Percentiles rank a stretch among this genome's conserved stretches.
These are phyloP conservation scores for Tragelaphus buxtoni DNA, from an alignment of 2,113 vertebrate genomes.

Conservation along the genomic window DNA sequence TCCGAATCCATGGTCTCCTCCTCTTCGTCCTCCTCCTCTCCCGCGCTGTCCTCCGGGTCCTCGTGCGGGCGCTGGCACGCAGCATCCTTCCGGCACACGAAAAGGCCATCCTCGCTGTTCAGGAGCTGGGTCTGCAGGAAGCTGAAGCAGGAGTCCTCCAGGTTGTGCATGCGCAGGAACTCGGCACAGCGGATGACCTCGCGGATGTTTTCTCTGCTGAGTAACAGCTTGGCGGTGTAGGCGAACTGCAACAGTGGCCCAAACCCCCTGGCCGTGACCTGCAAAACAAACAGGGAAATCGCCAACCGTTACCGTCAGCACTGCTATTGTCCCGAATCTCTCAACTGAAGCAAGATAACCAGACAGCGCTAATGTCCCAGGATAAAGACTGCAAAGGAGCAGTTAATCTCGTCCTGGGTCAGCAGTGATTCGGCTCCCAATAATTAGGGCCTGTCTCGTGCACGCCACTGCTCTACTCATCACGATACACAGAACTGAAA, in stretches of 20 bases:
- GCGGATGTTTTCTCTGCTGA: slow-evolving; percentile 99
- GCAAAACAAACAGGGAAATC: slow-evolving; percentile 84
- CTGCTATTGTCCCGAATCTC: slow-evolving; percentile 79
- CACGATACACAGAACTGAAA: slow-evolving; percentile 31
- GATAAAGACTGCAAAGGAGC: slow-evolving; percentile 81
- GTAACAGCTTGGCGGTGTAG: slow-evolving; percentile 99
- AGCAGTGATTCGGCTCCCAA: slow-evolving; percentile 69
- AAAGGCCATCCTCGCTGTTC: slow-evolving; percentile 91
- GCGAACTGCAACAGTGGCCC: slow-evolving; percentile 99
- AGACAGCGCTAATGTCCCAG: slow-evolving; percentile 80
- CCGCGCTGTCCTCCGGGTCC: slow-evolving; percentile 85
- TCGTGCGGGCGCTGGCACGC: slow-evolving; percentile 81
- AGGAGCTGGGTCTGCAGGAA: slow-evolving; percentile 97
- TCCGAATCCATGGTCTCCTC: slow-evolving; percentile 88
- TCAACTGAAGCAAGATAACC: slow-evolving; percentile 80
- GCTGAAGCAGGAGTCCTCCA: slow-evolving; percentile 99
- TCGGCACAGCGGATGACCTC: slow-evolving; percentile 98
- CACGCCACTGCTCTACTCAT: neutral
- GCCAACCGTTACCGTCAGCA: slow-evolving; percentile 85
- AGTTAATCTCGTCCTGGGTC: slow-evolving; percentile 78
- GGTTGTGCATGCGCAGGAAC: slow-evolving; percentile 99
- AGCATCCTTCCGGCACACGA: slow-evolving; percentile 89
- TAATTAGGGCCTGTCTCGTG: slow-evolving; percentile 47
- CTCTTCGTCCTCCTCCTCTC: slow-evolving; percentile 86
- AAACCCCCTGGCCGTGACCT: slow-evolving; percentile 99